Evolutionary conservation across 2,797 vertebrate genomes (phyloP).

Genomic region (Euphonia xanthogaster): DNA sequence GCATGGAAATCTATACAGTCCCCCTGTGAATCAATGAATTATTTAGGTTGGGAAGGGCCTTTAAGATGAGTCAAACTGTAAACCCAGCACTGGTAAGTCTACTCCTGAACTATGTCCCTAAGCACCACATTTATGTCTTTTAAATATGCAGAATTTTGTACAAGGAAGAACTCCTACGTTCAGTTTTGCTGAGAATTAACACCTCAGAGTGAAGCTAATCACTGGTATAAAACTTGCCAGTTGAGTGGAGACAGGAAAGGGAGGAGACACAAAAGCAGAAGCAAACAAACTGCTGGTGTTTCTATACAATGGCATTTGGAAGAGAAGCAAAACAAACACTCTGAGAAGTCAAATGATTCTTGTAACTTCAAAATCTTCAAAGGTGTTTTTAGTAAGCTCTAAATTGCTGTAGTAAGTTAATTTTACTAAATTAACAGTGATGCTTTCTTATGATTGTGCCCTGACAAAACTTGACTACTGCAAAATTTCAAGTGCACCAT

Average conservation of each 20-base stretch:
- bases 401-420: not conserved
- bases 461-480: not conserved
- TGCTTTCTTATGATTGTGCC: not conserved
- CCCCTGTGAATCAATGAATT: not conserved
- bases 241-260: not conserved
- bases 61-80: not conserved
- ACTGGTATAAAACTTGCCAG: not conserved
- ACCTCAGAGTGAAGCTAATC: not conserved
- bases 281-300: not conserved
- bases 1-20: not conserved
- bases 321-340: not conserved
- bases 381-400: not conserved
- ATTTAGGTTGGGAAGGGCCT: not conserved
- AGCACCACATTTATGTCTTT: not conserved
- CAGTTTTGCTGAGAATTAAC: constrained; percentile 52
- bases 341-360: not conserved
- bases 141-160: not conserved
- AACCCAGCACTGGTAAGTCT: not conserved
- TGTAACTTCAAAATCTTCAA: not conserved
- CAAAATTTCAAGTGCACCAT: not conserved
- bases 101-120: not conserved
- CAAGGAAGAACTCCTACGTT: constrained; percentile 80
- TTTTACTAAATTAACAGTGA: not conserved
- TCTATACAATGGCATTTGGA: not conserved
- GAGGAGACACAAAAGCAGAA: not conserved